Percentiles rank a stretch among this genome's conserved stretches.
These are phyloP conservation scores for Phaethornis superciliosus DNA, from an alignment of 2,113 vertebrate genomes.

Conservation along the genomic window DNA sequence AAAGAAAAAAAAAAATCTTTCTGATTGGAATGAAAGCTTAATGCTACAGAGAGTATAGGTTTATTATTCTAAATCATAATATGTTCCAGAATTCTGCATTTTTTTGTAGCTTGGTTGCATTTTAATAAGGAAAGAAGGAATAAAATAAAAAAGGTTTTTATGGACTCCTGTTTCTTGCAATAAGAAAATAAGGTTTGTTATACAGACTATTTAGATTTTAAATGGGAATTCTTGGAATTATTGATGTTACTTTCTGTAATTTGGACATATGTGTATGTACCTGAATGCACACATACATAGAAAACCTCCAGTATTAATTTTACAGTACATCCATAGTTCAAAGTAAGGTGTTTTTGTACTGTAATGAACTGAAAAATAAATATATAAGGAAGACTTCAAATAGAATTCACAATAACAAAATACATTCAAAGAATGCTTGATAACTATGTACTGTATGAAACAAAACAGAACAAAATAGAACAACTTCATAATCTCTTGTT, in stretches of 20 bases:
- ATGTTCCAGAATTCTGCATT: background rate
- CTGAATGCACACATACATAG: background rate
- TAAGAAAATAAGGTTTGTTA: background rate
- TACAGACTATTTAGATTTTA: background rate
- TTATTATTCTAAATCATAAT: conserved; percentile 12
- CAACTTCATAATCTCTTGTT: background rate
- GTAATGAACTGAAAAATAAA: conserved; percentile 1
- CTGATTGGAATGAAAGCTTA: conserved; percentile 11
- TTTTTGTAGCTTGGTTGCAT: background rate
- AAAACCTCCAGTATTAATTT: background rate
- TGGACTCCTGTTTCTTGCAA: background rate
- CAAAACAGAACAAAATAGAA: background rate
- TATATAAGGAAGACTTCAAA: background rate
- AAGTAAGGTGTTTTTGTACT: background rate
- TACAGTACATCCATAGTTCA: background rate
- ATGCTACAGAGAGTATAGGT: background rate
- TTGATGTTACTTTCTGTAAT: background rate
- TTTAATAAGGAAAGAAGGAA: background rate
- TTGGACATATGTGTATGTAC: background rate
- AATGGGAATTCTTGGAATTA: background rate
- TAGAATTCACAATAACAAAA: background rate
- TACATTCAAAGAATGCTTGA: background rate
- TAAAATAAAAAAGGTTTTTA: background rate
- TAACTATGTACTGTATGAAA: background rate
- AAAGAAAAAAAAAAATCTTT: conserved; percentile 35